A percentile compares a stretch with the other conserved stretches of the same genome.
phyloP scores from a whole-genome alignment of 2,888 invertebrate genomes.

The Cataglyphis cursor region DNA sequence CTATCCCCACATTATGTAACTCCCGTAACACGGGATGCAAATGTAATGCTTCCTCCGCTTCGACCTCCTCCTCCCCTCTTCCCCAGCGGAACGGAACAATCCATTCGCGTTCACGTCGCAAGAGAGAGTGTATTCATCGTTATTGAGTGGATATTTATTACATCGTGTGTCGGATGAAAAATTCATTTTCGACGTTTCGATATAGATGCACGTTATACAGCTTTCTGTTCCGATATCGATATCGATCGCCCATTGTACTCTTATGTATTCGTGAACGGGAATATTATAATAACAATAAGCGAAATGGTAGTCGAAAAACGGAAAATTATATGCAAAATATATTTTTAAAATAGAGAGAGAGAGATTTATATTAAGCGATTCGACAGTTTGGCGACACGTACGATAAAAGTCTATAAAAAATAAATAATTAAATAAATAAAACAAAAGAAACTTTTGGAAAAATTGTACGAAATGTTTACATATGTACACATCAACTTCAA shows the following conservation, averaged over 20 bases:
- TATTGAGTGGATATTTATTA: constrained; percentile 52
- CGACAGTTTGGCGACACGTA: background rate
- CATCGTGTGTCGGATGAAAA: constrained; percentile 40
- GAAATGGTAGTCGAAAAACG: background rate
- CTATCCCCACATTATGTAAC: background rate
- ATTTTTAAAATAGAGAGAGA: background rate
- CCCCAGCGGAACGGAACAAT: constrained; percentile 9
- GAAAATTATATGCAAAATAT: constrained; percentile 4
- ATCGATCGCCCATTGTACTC: constrained; percentile 35
- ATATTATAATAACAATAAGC: constrained; percentile 32
- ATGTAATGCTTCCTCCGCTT: constrained; percentile 32
- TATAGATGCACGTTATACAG: constrained; percentile 31
- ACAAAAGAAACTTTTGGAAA: too few species aligned
- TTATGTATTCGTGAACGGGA: background rate
- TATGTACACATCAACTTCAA: background rate
- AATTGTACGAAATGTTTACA: constrained; percentile 6
- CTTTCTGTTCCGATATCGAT: constrained; percentile 1
- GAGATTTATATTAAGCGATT: constrained; percentile 4
- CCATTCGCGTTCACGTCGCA: constrained; percentile 23
- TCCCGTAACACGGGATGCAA: constrained; percentile 24
- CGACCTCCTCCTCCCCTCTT: background rate
- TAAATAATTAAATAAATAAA: too few species aligned
- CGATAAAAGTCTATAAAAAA: background rate
- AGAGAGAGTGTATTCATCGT: constrained; percentile 40
- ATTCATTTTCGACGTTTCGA: constrained; percentile 42